Base-by-base conservation (phyloP, 2,888 invertebrate species). In the Panopea generosa region DNA sequence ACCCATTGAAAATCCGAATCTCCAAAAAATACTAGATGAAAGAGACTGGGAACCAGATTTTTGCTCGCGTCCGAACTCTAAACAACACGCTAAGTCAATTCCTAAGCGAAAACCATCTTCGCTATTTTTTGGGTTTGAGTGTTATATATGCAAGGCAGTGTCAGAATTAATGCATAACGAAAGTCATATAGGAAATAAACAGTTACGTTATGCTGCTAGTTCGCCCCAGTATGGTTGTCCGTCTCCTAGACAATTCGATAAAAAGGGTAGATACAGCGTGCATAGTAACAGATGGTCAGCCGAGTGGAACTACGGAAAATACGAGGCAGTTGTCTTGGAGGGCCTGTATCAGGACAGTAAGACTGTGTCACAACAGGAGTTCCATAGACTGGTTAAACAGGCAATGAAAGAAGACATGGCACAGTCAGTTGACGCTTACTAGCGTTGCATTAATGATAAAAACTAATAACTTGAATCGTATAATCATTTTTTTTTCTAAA, bases 151-250 rank as follows among this genome's bases (percentile, higher is more conserved):
- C 70, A 77, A 88, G 45, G 74, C 84, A 65, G 70, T 88, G 2
- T n/a, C 20, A 9, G 22, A 45, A 24, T 18, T 29, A 9, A 2
- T 22, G 49, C 9, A 33, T 1, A 26, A 18, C 27, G 22, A 45
- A 43, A 14, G 26, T n/a, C 6, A 38, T 0, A 50, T 40, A 24
- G 4, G 29, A 26, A 24, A 22, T n/a, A 16, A 27, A 6, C 14
- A 45, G 20, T 47, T 50, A 38, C 60, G 20, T 2, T 82, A 82
- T 33, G 69, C 74, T 47, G 88, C 85, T 1, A 74, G 60, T 33
- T 20, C 78, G 0, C 61, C 83, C 11, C 93, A 94, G 80, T 95
- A 94, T 74, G 90, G 94, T 69, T 95, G 95, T 87, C 93, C 94
- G 2, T 75, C 89, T 50, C 94, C 94, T 1, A 72, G 76, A 38